Base-by-base conservation (phyloP, 92 coral and sea anemone genomes). In the Porites divaricata region DNA sequence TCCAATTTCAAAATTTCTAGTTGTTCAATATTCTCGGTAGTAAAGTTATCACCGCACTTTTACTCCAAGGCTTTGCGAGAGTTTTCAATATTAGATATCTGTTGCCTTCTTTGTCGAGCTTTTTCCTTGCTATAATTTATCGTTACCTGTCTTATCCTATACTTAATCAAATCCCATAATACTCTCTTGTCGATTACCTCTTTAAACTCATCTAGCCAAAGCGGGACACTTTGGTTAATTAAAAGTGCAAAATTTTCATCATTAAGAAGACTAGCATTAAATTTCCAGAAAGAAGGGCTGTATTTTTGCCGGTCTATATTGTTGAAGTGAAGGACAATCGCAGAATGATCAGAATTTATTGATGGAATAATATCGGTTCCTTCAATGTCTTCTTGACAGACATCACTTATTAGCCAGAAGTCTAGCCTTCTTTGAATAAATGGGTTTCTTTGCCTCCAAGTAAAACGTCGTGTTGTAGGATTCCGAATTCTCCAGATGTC, bases 401-500 rank as follows among this genome's bases (percentile, higher is more conserved):
- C 41, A 48, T 89, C 84, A 14, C 83, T 85, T 11, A 89, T 50
- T 19, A 84, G 50, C 84, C 88, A 84, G 53, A 70, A 79, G 63
- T 84, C 92, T 22, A 89, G 54, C 24, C 89, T 78, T 70, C 87
- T 56, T 54, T 84, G 81, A 23, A 85, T 52, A 24, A 67, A 23
- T 6, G 75, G 86, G 51, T 66, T 84, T 78, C 65, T 70, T 63
- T 86, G 80, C 74, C 81, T 86, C 80, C 85, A 80, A 57, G 86
- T 76, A 67, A 81, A 81, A 56, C 59, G 72, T 59, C 74, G 63
- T n/a, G 65, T 57, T 14, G 64, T 83, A 12, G 91, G 86, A 56
- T 87, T 82, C 75, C 72, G 81, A 11, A 80, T 87, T 16, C 70
- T 63, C 82, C 91, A 79, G 22, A 85, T 68, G 58, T 76, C 72